Conservation (phyloP, 2,888 invertebrate genomes). For the Pyralis farinalis region DNA sequence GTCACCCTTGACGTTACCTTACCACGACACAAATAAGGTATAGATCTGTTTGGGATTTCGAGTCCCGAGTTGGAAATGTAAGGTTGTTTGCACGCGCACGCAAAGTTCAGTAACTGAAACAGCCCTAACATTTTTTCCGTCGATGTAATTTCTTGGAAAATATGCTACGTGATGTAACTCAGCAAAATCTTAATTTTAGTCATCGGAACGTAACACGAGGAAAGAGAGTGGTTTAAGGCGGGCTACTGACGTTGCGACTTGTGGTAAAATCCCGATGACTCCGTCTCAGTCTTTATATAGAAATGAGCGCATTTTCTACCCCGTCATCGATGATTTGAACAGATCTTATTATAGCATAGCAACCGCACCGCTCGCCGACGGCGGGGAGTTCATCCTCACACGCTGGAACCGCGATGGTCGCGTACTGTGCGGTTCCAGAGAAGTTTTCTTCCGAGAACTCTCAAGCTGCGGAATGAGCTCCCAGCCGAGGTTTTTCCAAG, state of each 20-base stretch:
- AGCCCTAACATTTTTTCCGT: slow-evolving; percentile 41
- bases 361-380: too few species aligned
- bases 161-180: slow-evolving; percentile 63
- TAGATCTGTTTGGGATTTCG: background rate
- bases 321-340: too few species aligned
- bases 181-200: slow-evolving; percentile 61
- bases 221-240: slow-evolving; percentile 23
- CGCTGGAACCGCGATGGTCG: too few species aligned
- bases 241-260: slow-evolving; percentile 15
- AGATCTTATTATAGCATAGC: too few species aligned
- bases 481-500: too few species aligned
- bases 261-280: too few species aligned
- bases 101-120: slow-evolving; percentile 31
- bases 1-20: background rate
- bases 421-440: too few species aligned
- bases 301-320: too few species aligned
- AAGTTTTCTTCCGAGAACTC: too few species aligned
- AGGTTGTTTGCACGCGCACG: slow-evolving; percentile 31
- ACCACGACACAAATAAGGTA: background rate
- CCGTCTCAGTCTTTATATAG: too few species aligned
- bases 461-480: too few species aligned
- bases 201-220: slow-evolving; percentile 38
- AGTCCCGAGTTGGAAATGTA: slow-evolving; percentile 4
- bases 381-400: too few species aligned
- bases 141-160: slow-evolving; percentile 66